A percentile compares a stretch with the other conserved stretches of the same genome.
phyloP scores from a whole-genome alignment of 2,797 vertebrate genomes.

The Malacoraja senta region DNA sequence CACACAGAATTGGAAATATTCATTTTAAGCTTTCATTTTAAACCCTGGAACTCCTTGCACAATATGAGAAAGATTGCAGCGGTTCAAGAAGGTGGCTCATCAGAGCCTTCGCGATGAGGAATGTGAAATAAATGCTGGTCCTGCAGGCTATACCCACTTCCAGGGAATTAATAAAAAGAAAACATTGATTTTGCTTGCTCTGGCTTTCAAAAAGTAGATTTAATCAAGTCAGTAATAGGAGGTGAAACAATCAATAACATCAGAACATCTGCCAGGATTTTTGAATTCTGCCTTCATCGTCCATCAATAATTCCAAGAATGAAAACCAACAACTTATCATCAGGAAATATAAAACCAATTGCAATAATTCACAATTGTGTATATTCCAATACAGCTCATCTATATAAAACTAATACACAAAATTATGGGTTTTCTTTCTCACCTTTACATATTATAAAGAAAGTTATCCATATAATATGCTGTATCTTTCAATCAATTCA shows the following conservation, averaged over 20 bases:
- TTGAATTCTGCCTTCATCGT: neutral
- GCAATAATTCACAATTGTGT: neutral
- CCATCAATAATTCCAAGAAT: neutral
- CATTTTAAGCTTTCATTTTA: no score
- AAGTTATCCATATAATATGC: neutral
- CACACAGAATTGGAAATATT: no score
- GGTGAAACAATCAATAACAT: neutral
- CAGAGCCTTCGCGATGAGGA: no score
- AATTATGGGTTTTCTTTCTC: neutral
- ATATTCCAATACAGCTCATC: neutral
- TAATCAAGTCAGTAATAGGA: neutral
- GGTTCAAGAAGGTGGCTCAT: no score
- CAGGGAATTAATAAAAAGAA: no score
- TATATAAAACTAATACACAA: neutral
- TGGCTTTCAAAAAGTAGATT: neutral
- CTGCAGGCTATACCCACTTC: no score
- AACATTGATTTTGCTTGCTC: neutral
- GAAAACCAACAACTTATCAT: neutral
- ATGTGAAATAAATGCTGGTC: no score
- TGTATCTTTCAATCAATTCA: no score
- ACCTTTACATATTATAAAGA: neutral
- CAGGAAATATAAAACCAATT: neutral
- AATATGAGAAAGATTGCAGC: no score
- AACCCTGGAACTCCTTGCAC: no score
- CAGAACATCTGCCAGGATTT: neutral